These are phyloP conservation scores for Dromius quadrimaculatus DNA, from an alignment of 2,888 invertebrate species.

Conservation along the genomic window DNA sequence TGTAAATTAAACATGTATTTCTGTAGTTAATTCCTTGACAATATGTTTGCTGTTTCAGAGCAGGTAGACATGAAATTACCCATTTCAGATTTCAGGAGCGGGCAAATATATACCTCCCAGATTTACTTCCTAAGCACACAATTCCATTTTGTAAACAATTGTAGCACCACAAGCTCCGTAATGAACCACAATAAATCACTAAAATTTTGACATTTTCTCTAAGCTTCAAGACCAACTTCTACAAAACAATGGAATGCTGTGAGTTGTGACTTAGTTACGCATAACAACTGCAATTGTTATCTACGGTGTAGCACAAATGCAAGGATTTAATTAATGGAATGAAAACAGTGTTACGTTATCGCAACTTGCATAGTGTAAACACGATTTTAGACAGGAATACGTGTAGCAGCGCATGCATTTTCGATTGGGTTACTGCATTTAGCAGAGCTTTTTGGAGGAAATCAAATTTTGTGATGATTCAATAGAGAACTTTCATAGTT, in stretches of 20 bases:
- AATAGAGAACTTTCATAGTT: too few relatives aligned
- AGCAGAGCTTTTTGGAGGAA: neutral
- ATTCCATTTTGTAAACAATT: conserved; percentile 22
- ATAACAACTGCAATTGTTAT: conserved; percentile 33
- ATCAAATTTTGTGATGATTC: conserved; percentile 18
- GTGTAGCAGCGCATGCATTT: conserved; percentile 10
- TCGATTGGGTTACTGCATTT: conserved; percentile 1
- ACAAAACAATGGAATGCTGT: neutral
- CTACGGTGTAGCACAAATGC: conserved; percentile 16
- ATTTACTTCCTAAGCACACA: conserved; percentile 20
- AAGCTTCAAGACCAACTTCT: conserved; percentile 20
- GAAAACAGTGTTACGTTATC: conserved; percentile 32
- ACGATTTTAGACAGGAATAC: conserved; percentile 15
- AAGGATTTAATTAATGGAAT: conserved; percentile 38
- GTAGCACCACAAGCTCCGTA: conserved; percentile 10
- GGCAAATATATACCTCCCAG: neutral
- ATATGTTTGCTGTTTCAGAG: neutral
- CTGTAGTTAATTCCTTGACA: too few relatives aligned
- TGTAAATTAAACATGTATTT: too few relatives aligned
- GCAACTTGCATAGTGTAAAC: conserved; percentile 28
- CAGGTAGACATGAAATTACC: conserved; percentile 10
- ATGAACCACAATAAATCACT: conserved; percentile 20
- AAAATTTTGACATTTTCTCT: conserved; percentile 17
- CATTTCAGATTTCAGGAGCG: neutral
- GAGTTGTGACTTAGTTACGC: conserved; percentile 26